Base-by-base conservation (phyloP, 2,888 invertebrate species). In the Sphaerophoria taeniata region DNA sequence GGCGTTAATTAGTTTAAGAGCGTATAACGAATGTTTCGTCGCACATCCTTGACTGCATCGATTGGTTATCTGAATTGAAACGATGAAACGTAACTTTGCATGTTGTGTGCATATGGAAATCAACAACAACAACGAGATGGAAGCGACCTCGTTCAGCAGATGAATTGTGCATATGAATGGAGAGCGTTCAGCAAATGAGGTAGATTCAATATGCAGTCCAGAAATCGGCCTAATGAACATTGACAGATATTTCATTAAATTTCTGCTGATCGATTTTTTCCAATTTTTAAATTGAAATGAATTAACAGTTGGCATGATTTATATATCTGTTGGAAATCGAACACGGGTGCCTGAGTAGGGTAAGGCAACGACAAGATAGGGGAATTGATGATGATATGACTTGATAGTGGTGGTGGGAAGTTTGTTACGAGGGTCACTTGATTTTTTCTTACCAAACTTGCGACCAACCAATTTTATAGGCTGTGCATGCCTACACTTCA, bases 1-100 rank as follows among this genome's bases (percentile, higher is more conserved):
- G 82, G 71, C 86, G 67, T 78, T 86, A 86, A 86, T 86, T 86
- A 82, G 86, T 77, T 86, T 86, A 86, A 86, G 71, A 67, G 80
- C 70, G 71, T 24, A 24, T 24, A 24, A 24, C 24, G 45, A 60
- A 14, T 61, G 31, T 36, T 63, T 33, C 58, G 34, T 45, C 55
- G 2, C 9, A 11, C 14, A 6, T 69, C 55, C 36, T 43, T 69
- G 31, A 7, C 7, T 24, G 24, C 4, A 24, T 12, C 31, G 34
- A 12, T 6, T 9, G 24, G 24, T 24, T 56, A 34, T 58, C 58
- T 39, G 49, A 9, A 34, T 12, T 34, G 33, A 11, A 49, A 49
- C 7, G 36, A 65, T 47, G 47, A 3, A 63, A 47, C 63, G 7
- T 63, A 33, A 4, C 6, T 47, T 14, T 45, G 31, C 9, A 0